A percentile compares a stretch with the other conserved stretches of the same genome.
Conservation (phyloP, 2,888 invertebrate species). For the Drosophila meridionalis region DNA sequence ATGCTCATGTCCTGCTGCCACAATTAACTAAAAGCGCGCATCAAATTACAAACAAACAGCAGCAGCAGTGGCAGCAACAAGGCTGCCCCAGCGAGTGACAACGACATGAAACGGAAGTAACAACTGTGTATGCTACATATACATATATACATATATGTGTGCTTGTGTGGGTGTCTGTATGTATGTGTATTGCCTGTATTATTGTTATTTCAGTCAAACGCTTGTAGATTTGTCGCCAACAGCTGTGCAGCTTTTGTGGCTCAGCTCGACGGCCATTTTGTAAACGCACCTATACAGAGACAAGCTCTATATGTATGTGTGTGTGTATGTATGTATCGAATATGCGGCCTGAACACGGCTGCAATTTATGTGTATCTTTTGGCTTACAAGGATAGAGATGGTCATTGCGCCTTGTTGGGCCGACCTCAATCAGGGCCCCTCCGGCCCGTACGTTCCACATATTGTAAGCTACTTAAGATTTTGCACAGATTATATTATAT, state of each 20-base stretch:
- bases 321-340: constrained; percentile 13
- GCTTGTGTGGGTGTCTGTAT: constrained; percentile 24
- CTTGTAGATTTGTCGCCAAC: constrained; percentile 76
- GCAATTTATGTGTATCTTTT: constrained; percentile 79
- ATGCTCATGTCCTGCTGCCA: constrained; percentile 77
- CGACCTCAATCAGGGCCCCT: constrained; percentile 49
- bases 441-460: constrained; percentile 49
- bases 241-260: constrained; percentile 62
- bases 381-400: constrained; percentile 74
- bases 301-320: background rate
- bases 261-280: constrained; percentile 51
- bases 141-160: background rate
- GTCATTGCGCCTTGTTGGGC: constrained; percentile 53
- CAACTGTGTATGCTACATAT: constrained; percentile 52
- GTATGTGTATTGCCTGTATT: constrained; percentile 45
- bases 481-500: constrained; percentile 74
- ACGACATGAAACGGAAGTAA: constrained; percentile 76
- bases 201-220: constrained; percentile 74
- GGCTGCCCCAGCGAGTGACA: constrained; percentile 56
- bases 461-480: constrained; percentile 79
- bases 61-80: constrained; percentile 33
- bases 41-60: constrained; percentile 76
- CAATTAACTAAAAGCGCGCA: constrained; percentile 80
- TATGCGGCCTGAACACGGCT: constrained; percentile 44
- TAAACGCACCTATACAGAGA: constrained; percentile 9